These are phyloP conservation scores for Parasteatoda tepidariorum DNA, from an alignment of 1,140 invertebrate species.

Conservation along the genomic window DNA sequence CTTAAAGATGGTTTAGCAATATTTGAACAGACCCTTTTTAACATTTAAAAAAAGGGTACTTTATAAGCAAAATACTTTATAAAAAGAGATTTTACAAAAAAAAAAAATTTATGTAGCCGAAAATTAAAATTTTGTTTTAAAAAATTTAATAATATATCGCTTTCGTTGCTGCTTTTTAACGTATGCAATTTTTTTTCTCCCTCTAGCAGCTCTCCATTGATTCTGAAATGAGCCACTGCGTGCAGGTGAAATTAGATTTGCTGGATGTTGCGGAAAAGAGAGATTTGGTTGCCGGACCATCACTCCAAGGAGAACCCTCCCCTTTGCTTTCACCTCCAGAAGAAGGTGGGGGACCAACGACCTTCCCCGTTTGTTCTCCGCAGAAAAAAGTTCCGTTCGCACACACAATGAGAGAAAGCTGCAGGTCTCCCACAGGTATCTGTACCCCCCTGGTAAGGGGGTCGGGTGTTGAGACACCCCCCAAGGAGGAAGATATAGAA, in stretches of 20 bases:
- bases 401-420: slow-evolving; percentile 14
- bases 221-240: slow-evolving; percentile 60
- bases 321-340: slow-evolving; percentile 24
- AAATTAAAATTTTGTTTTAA: too few relatives aligned
- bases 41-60: too few relatives aligned
- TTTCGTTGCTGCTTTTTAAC: not conserved
- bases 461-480: slow-evolving; percentile 15
- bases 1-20: too few relatives aligned
- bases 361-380: slow-evolving; percentile 20
- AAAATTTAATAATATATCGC: too few relatives aligned
- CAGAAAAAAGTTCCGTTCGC: slow-evolving; percentile 41
- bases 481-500: slow-evolving; percentile 2
- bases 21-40: too few relatives aligned
- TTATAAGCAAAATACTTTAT: too few relatives aligned
- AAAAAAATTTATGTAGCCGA: too few relatives aligned
- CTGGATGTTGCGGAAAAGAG: slow-evolving; percentile 18
- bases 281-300: not conserved
- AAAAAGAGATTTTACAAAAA: too few relatives aligned
- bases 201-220: slow-evolving; percentile 58
- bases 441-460: slow-evolving; percentile 44
- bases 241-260: slow-evolving; percentile 40
- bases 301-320: slow-evolving; percentile 2
- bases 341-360: slow-evolving; percentile 34
- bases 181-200: not conserved
- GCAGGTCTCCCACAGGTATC: slow-evolving; percentile 42